phyloP scores from a whole-genome alignment of 2,113 vertebrate species.

The Brachypteracias leptosomus region DNA sequence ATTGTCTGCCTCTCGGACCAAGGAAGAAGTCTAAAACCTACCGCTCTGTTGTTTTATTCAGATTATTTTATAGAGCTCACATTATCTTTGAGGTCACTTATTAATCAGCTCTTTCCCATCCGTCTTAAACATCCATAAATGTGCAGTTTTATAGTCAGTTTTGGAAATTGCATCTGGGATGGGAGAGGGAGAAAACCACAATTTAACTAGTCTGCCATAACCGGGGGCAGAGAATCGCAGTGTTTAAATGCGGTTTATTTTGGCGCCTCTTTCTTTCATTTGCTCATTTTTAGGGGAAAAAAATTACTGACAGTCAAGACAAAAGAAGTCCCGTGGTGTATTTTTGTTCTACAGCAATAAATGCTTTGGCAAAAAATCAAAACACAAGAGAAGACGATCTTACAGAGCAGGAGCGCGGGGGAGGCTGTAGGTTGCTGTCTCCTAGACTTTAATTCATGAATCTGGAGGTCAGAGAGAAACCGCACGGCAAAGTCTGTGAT shows the following conservation, averaged over 20 bases:
- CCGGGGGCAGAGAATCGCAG: not conserved
- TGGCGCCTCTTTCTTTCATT: not conserved
- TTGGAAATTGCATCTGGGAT: not conserved
- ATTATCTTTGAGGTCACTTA: not conserved
- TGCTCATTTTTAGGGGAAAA: not conserved
- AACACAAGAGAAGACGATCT: not conserved
- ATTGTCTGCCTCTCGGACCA: not conserved
- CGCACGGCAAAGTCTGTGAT: not conserved
- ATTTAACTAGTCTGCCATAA: not conserved
- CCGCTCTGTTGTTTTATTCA: not conserved
- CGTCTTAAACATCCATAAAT: not conserved
- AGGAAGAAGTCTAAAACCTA: not conserved
- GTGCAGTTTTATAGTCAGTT: not conserved
- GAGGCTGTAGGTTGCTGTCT: not conserved
- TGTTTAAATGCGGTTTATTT: not conserved
- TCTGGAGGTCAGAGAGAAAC: constrained; percentile 4
- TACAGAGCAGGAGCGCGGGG: not conserved
- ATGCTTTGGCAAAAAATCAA: not conserved
- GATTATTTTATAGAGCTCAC: not conserved
- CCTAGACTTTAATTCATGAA: constrained; percentile 13
- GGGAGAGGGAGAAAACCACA: not conserved
- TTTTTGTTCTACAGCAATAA: not conserved
- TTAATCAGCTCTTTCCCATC: not conserved
- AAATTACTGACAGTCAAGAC: not conserved
- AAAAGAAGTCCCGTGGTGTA: not conserved